These are phyloP conservation scores for Papilio aristodemus DNA, from an alignment of 1,140 invertebrate genomes.

Conservation along the genomic window DNA sequence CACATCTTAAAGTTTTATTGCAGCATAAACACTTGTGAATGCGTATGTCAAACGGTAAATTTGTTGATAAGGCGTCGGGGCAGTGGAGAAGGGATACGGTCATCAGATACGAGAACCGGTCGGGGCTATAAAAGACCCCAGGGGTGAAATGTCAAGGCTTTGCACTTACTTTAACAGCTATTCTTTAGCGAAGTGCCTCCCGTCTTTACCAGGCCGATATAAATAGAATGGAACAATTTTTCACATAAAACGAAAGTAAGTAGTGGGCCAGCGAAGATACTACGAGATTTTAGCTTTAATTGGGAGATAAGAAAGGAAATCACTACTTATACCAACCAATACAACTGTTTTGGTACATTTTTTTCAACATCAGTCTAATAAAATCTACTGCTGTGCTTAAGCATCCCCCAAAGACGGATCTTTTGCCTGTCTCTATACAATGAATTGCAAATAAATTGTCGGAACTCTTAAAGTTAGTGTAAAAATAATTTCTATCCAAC, in stretches of 20 bases:
- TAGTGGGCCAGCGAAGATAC: no score
- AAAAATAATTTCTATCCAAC: no score
- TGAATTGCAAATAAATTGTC: no score
- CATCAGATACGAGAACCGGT: slow-evolving; percentile 57
- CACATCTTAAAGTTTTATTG: slow-evolving; percentile 42
- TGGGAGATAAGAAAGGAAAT: no score
- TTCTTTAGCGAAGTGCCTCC: slow-evolving; percentile 39
- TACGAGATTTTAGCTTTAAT: no score
- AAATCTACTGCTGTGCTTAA: no score
- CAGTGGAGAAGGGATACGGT: slow-evolving; percentile 45
- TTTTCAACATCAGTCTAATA: no score
- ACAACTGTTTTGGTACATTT: no score
- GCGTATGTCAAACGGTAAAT: slow-evolving; percentile 42
- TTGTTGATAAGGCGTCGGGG: slow-evolving; percentile 41
- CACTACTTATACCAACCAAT: no score
- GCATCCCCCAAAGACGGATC: no score
- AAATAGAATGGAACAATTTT: not conserved
- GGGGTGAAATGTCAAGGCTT: slow-evolving; percentile 52
- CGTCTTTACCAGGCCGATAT: slow-evolving; percentile 7
- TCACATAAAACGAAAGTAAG: not conserved
- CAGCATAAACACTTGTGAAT: slow-evolving; percentile 49
- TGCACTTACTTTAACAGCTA: slow-evolving; percentile 49
- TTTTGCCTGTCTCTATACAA: no score
- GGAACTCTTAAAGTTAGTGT: no score
- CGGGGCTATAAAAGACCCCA: slow-evolving; percentile 42